Evolutionary conservation across 1,140 invertebrate genomes (phyloP).

Genomic region (Trachymyrmex septentrionalis): DNA sequence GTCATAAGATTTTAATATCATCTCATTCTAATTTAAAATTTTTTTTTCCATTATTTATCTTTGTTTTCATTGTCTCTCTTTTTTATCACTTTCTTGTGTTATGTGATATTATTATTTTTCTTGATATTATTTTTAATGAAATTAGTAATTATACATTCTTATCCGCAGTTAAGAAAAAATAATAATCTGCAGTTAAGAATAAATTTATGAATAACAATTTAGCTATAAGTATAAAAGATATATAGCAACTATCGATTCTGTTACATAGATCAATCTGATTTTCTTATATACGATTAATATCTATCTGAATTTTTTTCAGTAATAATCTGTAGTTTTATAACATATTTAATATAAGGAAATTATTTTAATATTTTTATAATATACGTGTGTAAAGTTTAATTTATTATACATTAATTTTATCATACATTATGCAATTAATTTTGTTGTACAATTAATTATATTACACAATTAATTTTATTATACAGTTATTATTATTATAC

Average conservation of each 20-base stretch:
- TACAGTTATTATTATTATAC: no score
- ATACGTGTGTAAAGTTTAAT: background rate
- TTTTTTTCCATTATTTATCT: background rate
- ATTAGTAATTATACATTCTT: background rate
- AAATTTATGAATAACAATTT: conserved; percentile 19
- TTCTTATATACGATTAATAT: background rate
- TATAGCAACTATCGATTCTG: background rate
- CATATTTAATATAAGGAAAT: background rate
- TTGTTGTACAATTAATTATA: no score
- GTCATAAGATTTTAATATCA: background rate
- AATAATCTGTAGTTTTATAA: no score
- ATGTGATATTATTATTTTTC: no score
- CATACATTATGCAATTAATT: no score
- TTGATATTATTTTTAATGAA: background rate
- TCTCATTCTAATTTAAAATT: background rate
- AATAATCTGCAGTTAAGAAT: background rate
- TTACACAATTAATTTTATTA: no score
- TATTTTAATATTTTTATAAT: background rate
- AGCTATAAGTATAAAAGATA: background rate
- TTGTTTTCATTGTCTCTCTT: background rate
- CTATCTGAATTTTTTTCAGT: no score
- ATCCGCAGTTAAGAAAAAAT: conserved; percentile 7
- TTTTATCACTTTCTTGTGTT: background rate
- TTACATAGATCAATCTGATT: background rate
- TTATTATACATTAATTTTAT: no score